These are phyloP conservation scores for Meiosimyza platycephala DNA, from an alignment of 2,888 invertebrate species.

Conservation along the genomic window DNA sequence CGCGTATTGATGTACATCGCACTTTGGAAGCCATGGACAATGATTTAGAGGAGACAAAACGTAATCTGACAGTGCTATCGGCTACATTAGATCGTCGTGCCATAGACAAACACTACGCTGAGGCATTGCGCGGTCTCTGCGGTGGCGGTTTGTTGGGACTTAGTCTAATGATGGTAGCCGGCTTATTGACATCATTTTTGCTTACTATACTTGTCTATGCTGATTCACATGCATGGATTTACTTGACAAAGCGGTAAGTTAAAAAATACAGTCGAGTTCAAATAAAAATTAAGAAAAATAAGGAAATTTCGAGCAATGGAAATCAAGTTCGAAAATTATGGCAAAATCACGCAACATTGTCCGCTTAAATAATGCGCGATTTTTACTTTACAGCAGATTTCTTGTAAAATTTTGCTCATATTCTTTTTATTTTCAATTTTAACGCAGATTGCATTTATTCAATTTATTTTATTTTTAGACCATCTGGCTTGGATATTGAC, in stretches of 20 bases:
- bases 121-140: constrained; percentile 83
- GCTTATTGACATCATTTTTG: constrained; percentile 86
- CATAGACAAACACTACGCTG: constrained; percentile 84
- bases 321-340: too few relatives aligned
- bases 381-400: too few relatives aligned
- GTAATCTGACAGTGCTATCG: constrained; percentile 67
- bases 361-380: too few relatives aligned
- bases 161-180: constrained; percentile 88
- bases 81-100: constrained; percentile 84
- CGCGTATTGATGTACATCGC: constrained; percentile 63
- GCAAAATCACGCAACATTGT: too few relatives aligned
- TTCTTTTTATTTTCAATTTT: constrained; percentile 10
- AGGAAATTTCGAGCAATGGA: not conserved
- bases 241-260: constrained; percentile 86
- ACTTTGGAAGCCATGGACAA: constrained; percentile 63
- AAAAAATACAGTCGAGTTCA: not conserved
- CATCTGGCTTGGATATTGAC: constrained; percentile 58
- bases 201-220: constrained; percentile 93
- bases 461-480: constrained; percentile 47
- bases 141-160: constrained; percentile 84
- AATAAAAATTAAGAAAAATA: not conserved
- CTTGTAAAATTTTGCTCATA: not conserved
- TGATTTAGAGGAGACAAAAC: constrained; percentile 65
- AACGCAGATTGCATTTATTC: not conserved
- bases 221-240: constrained; percentile 97